Evolutionary conservation across 2,113 vertebrate genomes (phyloP).

Genomic region (Gobiocypris rarus): DNA sequence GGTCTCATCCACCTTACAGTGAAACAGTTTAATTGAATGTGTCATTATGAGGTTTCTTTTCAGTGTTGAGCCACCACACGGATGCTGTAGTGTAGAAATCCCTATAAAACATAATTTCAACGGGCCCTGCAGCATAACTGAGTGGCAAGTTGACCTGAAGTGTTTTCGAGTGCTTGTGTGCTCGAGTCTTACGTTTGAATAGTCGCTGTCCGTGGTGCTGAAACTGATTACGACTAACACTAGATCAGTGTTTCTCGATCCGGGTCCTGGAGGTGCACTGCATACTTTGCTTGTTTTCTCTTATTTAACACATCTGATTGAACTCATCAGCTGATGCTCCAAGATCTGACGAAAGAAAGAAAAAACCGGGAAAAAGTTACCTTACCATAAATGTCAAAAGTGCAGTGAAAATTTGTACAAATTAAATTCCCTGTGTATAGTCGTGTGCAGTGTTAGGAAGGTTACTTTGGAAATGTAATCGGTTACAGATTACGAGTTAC

Average conservation of each 20-base stretch:
- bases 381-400: neutral
- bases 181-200: neutral
- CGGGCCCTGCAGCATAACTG: neutral
- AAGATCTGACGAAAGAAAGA: neutral
- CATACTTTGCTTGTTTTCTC: neutral
- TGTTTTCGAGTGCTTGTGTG: neutral
- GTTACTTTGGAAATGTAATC: too few relatives aligned
- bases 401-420: neutral
- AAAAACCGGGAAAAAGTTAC: neutral
- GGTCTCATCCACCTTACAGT: neutral
- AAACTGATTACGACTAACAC: neutral
- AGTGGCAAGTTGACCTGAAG: neutral
- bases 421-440: neutral
- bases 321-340: neutral
- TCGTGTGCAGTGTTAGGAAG: too few relatives aligned
- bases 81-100: neutral
- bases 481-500: too few relatives aligned
- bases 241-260: neutral
- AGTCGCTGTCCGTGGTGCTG: slow-evolving; percentile 62
- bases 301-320: neutral
- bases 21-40: neutral
- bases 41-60: neutral
- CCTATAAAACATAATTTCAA: neutral
- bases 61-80: neutral
- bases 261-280: neutral